phyloP scores from a whole-genome alignment of 2,797 vertebrate genomes.

The Poecilia velifera region DNA sequence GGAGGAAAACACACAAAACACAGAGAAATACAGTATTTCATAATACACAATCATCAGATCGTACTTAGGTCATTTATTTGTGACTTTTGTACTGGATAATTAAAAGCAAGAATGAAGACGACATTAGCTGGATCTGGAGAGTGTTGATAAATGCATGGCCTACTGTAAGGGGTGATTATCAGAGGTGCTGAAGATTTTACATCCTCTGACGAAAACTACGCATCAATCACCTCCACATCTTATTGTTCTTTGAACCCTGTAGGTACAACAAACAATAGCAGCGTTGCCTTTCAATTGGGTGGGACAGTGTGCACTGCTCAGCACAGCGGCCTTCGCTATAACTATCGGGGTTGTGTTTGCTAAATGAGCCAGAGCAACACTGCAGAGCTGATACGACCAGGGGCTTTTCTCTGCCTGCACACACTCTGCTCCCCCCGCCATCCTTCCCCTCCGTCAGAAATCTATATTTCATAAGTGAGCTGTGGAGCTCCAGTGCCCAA shows the following conservation, averaged over 20 bases:
- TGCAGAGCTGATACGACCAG: constrained; percentile 66
- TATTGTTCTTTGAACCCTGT: constrained; percentile 54
- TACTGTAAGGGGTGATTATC: constrained; percentile 5
- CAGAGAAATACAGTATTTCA: constrained; percentile 51
- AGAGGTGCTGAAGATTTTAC: constrained; percentile 34
- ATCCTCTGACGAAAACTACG: constrained; percentile 39
- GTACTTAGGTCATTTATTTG: constrained; percentile 18
- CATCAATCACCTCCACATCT: constrained; percentile 50
- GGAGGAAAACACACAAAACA: constrained; percentile 59
- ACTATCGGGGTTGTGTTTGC: constrained; percentile 68
- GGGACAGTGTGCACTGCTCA: constrained; percentile 64
- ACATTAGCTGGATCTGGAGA: background rate
- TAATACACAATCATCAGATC: constrained; percentile 43
- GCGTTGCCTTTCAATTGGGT: constrained; percentile 65
- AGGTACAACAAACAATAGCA: constrained; percentile 59
- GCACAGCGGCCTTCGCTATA: constrained; percentile 58
- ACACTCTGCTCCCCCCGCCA: constrained; percentile 49
- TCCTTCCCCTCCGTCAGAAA: constrained; percentile 78
- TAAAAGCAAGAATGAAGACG: background rate
- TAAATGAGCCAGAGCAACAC: constrained; percentile 73
- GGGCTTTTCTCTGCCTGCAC: constrained; percentile 75
- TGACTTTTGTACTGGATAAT: background rate
- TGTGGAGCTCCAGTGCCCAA: constrained; percentile 85
- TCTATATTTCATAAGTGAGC: constrained; percentile 87
- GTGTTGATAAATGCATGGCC: background rate